Percentiles rank a stretch among this genome's conserved stretches.
phyloP scores from a whole-genome alignment of 1,140 invertebrate genomes.

The Homarus americanus region DNA sequence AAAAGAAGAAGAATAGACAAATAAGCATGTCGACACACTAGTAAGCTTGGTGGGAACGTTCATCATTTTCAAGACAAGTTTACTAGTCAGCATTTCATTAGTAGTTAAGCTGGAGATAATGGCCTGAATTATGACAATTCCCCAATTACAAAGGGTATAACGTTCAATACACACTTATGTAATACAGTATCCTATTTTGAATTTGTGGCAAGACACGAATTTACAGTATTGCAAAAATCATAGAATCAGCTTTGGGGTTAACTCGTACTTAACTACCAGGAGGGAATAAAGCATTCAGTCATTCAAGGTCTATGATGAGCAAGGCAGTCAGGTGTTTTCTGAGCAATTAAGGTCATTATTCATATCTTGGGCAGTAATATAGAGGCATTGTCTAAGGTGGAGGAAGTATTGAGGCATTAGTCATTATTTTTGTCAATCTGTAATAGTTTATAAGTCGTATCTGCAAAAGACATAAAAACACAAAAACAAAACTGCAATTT shows the following conservation, averaged over 20 bases:
- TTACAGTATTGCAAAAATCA: no score
- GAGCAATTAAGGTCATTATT: constrained; percentile 2
- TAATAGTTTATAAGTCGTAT: neutral
- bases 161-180: no score
- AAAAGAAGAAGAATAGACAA: neutral
- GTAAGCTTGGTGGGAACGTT: no score
- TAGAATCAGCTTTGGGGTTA: neutral
- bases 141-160: neutral
- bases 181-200: no score
- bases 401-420: neutral
- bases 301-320: constrained; percentile 3
- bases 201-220: no score
- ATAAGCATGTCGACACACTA: neutral
- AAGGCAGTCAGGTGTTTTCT: neutral
- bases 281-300: neutral
- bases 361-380: no score
- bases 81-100: no score
- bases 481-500: constrained; percentile 3
- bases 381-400: neutral
- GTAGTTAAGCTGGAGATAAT: no score
- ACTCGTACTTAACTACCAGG: neutral
- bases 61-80: no score
- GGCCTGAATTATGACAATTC: no score
- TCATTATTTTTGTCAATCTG: neutral
- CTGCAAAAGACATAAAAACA: no score